Percentiles rank a stretch among this genome's conserved stretches.
Conservation (phyloP, 2,113 vertebrate species). For the Ascaphus truei region DNA sequence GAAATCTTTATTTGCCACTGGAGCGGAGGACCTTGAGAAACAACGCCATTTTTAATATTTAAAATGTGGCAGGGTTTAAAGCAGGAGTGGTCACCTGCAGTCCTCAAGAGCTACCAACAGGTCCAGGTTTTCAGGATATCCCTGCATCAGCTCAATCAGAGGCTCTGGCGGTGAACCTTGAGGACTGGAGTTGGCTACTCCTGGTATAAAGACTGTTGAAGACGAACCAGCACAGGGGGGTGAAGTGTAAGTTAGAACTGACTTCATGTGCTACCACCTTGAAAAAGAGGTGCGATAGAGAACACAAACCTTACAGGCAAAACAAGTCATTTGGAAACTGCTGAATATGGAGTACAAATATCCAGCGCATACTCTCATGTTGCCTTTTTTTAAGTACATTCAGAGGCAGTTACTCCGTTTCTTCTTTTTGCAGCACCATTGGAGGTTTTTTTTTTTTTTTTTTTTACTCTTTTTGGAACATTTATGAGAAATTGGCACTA, state of each 20-base stretch:
- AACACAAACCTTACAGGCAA: neutral
- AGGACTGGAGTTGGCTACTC: neutral
- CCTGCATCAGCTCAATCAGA: no score
- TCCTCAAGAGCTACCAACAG: no score
- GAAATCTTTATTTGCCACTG: constrained; percentile 21
- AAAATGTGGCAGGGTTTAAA: neutral
- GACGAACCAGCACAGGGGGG: constrained; percentile 17
- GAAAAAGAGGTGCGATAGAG: neutral
- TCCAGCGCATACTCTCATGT: neutral
- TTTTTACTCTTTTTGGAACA: constrained; percentile 10
- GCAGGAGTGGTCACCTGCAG: neutral
- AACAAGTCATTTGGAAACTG: neutral
- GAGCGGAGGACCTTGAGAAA: constrained; percentile 16
- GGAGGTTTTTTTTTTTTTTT: constrained; percentile 1
- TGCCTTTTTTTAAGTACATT: constrained; percentile 4
- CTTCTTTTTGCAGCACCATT: constrained; percentile 27
- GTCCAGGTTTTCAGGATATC: no score
- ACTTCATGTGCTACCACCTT: neutral
- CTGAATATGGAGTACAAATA: neutral
- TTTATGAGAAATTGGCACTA: constrained; percentile 22
- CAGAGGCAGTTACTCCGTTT: neutral
- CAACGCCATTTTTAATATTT: constrained; percentile 6
- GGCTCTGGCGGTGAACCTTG: neutral
- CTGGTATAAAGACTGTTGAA: neutral
- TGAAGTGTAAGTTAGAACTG: constrained; percentile 22